Percentiles rank a stretch among this genome's conserved stretches.
Conservation (phyloP, 2,113 vertebrate genomes). For the Gambusia affinis region DNA sequence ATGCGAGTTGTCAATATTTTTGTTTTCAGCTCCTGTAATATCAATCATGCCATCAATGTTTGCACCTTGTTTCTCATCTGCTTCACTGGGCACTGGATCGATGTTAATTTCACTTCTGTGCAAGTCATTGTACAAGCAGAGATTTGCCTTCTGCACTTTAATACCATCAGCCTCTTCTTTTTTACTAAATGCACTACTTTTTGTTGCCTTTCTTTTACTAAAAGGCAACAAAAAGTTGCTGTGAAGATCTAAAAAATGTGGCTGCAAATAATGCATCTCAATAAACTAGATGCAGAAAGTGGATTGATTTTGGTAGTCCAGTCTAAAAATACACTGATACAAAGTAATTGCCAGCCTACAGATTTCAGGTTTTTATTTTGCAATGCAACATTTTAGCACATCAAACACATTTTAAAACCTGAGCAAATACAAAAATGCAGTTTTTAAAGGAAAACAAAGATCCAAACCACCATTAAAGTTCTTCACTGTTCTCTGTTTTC, state of each 20-base stretch:
- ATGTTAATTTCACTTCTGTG: background rate
- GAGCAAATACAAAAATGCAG: background rate
- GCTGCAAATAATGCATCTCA: background rate
- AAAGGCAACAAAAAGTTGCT: background rate
- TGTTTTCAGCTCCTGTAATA: background rate
- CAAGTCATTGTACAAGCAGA: slow-evolving; percentile 5
- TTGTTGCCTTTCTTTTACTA: too few relatives aligned
- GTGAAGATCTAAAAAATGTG: background rate
- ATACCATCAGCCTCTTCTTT: background rate
- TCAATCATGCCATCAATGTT: slow-evolving; percentile 5
- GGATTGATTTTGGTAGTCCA: background rate
- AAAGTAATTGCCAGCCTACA: background rate
- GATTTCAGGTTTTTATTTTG: background rate
- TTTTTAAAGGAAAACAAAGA: background rate
- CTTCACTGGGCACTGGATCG: background rate
- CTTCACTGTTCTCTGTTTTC: too few relatives aligned
- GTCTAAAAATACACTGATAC: too few relatives aligned
- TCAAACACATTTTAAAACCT: too few relatives aligned
- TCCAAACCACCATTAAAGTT: too few relatives aligned
- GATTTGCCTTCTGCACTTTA: background rate
- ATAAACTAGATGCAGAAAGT: background rate
- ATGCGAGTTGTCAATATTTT: background rate
- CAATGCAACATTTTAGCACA: too few relatives aligned
- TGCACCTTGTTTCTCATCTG: background rate
- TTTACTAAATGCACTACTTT: background rate